Base-by-base conservation (phyloP, 2,888 invertebrate species). In the Trilocha varians region DNA sequence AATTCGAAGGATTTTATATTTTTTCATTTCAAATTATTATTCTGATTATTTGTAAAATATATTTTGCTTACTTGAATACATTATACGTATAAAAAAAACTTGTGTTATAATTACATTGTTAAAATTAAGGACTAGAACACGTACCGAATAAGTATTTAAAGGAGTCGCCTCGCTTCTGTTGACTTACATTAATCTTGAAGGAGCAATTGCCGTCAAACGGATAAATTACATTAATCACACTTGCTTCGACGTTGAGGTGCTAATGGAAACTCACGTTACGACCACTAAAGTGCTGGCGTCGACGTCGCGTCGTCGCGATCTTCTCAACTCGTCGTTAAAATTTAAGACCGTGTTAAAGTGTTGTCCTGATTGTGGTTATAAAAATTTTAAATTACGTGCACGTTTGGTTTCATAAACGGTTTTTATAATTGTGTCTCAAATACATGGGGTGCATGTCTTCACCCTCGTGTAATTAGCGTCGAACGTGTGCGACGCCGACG, bases 171-270 rank as follows among this genome's bases (percentile, higher is more conserved):
- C 11, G 34, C 25, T 14, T 38, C 3, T 37, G 51, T 47, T 14
- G 13, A n/a, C 17, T 8, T n/a, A 17, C 58, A 61, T 62, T 63
- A 57, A 52, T 64, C 60, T 64, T 55, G 51, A 65, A 62, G 65
- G 68, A 49, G 62, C 71, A 71, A 78, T 77, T 73, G 62, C 68
- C 62, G 53, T 61, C 61, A 69, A 73, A 71, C 66, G 68, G 70
- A 76, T 70, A 72, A 76, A 80, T 79, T 74, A 70, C 67, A 82
- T 78, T 78, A 75, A 78, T 78, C 66, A 70, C 67, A 67, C 67
- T 71, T 61, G 66, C 68, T 69, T 66, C 70, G 64, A 67, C 65
- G 69, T 67, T 65, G 69, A 71, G 72, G 71, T 76, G 73, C 65
- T 78, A 75, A 82, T 74, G 70, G 71, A 73, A 76, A 70, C 57